Conservation (phyloP, 1,140 invertebrate genomes). For the Maniola jurtina region DNA sequence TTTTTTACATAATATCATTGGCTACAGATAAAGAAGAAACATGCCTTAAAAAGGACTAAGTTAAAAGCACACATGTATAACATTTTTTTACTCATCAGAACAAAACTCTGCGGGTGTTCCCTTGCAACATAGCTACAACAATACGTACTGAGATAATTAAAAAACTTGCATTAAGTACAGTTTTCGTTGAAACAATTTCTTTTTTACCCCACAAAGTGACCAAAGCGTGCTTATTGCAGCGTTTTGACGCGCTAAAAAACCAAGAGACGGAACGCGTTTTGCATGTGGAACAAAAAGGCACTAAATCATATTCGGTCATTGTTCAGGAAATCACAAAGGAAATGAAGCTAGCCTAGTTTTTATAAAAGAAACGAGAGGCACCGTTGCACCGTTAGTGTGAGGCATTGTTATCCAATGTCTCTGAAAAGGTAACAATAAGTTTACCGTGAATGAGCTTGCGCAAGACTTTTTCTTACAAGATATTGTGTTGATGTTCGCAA, state of each 20-base stretch:
- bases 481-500: conserved; percentile 40
- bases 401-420: conserved; percentile 51
- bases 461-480: conserved; percentile 54
- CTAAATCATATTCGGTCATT: conserved; percentile 65
- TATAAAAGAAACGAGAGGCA: conserved; percentile 47
- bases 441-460: conserved; percentile 59
- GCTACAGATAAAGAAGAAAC: neutral
- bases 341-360: conserved; percentile 48
- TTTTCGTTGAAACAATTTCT: conserved; percentile 8
- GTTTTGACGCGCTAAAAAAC: conserved; percentile 20
- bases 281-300: conserved; percentile 40
- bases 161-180: conserved; percentile 8
- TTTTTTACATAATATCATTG: too few relatives aligned
- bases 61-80: neutral
- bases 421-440: conserved; percentile 56
- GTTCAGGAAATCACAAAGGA: conserved; percentile 54
- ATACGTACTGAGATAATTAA: conserved; percentile 9
- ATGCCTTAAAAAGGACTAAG: neutral
- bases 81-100: neutral
- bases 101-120: conserved; percentile 11
- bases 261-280: conserved; percentile 25
- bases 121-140: neutral
- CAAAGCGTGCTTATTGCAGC: conserved; percentile 17
- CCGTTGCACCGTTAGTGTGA: conserved; percentile 59
- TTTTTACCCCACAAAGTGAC: conserved; percentile 18